Evolutionary conservation across 1,140 invertebrate species (phyloP).

Genomic region (Trichogramma pretiosum): DNA sequence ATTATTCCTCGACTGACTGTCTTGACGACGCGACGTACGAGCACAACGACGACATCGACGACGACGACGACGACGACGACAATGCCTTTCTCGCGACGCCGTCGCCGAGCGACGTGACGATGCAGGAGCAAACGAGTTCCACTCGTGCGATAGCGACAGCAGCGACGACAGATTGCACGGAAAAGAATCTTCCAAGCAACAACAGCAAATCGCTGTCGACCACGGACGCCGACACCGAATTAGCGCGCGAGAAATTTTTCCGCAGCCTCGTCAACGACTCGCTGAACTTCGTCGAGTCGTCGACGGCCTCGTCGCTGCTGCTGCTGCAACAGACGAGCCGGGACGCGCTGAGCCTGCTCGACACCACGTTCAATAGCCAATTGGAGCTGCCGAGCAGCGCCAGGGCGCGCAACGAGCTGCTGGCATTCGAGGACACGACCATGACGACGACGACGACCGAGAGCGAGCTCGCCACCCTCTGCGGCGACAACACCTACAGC

Average conservation of each 20-base stretch:
- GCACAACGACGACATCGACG: too few species aligned
- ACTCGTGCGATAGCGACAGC: constrained; percentile 15
- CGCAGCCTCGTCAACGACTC: constrained; percentile 28
- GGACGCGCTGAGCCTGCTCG: background rate
- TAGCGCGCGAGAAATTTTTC: constrained; percentile 30
- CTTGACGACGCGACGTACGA: constrained; percentile 17
- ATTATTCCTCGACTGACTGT: constrained; percentile 14
- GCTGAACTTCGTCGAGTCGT: constrained; percentile 16
- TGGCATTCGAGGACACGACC: constrained; percentile 12
- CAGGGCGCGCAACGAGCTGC: constrained; percentile 10
- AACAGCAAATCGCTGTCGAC: constrained; percentile 11
- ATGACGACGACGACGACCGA: too few species aligned
- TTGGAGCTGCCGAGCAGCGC: constrained; percentile 9
- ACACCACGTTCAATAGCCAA: background rate
- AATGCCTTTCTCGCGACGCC: constrained; percentile 45
- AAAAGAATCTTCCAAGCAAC: constrained; percentile 33
- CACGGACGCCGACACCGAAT: constrained; percentile 26
- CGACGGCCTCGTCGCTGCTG: constrained; percentile 8
- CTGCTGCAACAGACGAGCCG: background rate
- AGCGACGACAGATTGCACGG: background rate
- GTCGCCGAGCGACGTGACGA: constrained; percentile 48
- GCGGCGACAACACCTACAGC: constrained; percentile 6
- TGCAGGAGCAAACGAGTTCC: constrained; percentile 29
- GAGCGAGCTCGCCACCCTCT: constrained; percentile 3
- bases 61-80: constrained; percentile 27